Evolutionary conservation across 2,888 invertebrate species (phyloP).

Genomic region (Automeris io): DNA sequence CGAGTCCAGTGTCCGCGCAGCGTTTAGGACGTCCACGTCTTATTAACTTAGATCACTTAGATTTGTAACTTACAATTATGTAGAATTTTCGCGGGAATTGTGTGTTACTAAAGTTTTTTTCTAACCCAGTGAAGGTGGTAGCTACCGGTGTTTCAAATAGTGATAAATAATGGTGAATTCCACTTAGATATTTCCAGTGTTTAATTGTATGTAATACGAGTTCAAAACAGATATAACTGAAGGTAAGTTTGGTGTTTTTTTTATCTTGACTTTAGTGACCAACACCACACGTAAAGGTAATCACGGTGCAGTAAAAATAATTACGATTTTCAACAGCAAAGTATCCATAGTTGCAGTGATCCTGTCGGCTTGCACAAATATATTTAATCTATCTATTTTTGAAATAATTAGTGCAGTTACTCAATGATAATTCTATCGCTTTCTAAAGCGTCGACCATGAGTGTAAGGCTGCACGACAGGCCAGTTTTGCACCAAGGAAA

Average conservation of each 20-base stretch:
- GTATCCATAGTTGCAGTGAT: too few species aligned
- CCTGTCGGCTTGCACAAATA: too few species aligned
- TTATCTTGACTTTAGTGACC: too few species aligned
- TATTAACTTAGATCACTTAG: slow-evolving; percentile 40
- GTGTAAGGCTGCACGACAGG: slow-evolving; percentile 57
- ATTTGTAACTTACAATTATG: slow-evolving; percentile 51
- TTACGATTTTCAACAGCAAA: too few species aligned
- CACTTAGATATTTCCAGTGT: slow-evolving; percentile 58
- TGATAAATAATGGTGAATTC: slow-evolving; percentile 71
- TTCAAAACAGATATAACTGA: slow-evolving; percentile 41
- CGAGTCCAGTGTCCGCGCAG: slow-evolving; percentile 58
- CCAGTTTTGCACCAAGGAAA: slow-evolving; percentile 41
- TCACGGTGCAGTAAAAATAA: too few species aligned
- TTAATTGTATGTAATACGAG: slow-evolving; percentile 37
- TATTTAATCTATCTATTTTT: slow-evolving; percentile 35
- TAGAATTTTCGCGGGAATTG: slow-evolving; percentile 55
- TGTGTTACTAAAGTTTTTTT: slow-evolving; percentile 46
- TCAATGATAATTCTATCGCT: slow-evolving; percentile 64
- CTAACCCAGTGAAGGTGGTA: slow-evolving; percentile 54
- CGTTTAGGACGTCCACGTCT: slow-evolving; percentile 65
- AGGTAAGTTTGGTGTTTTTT: slow-evolving; percentile 48
- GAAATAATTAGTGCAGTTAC: slow-evolving; percentile 38
- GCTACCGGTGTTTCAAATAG: slow-evolving; percentile 47
- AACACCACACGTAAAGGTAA: too few species aligned
- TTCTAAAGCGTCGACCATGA: slow-evolving; percentile 72